These are phyloP conservation scores for Sebastes diaconus DNA, from an alignment of 2,797 vertebrate species.

Conservation along the genomic window DNA sequence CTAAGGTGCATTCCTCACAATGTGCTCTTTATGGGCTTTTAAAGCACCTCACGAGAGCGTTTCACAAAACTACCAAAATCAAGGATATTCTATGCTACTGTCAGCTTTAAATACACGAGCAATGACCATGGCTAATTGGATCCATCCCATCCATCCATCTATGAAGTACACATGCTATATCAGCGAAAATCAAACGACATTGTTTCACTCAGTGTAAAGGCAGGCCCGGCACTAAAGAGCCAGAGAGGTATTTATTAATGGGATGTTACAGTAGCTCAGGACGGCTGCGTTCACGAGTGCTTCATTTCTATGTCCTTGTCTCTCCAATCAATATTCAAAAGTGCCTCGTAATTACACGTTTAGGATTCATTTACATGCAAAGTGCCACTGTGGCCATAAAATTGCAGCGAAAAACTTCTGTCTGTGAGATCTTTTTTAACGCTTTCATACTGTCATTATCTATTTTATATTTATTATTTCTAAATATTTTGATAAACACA, in stretches of 20 bases:
- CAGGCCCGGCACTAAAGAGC: conserved; percentile 60
- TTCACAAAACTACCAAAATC: conserved; percentile 65
- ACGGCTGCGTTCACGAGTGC: conserved; percentile 55
- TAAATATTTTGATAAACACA: conserved; percentile 20
- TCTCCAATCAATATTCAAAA: conserved; percentile 75
- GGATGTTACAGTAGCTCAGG: conserved; percentile 56
- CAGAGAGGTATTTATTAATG: conserved; percentile 76
- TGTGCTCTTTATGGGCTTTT: conserved; percentile 69
- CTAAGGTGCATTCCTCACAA: conserved; percentile 53
- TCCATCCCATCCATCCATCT: conserved; percentile 68
- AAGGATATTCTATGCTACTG: conserved; percentile 60
- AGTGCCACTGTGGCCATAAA: conserved; percentile 46
- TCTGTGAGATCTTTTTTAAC: neutral
- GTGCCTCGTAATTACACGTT: conserved; percentile 64
- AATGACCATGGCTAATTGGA: conserved; percentile 74
- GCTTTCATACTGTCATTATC: conserved; percentile 17
- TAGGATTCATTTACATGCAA: conserved; percentile 69
- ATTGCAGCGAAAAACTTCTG: conserved; percentile 39
- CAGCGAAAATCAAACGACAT: conserved; percentile 72
- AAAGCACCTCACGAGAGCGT: conserved; percentile 52
- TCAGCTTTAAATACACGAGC: conserved; percentile 72
- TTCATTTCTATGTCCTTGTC: conserved; percentile 64
- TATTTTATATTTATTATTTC: conserved; percentile 16
- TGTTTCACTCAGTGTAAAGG: conserved; percentile 57
- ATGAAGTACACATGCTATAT: conserved; percentile 71